phyloP scores from a whole-genome alignment of 2,797 vertebrate species.

The Emys orbicularis region DNA sequence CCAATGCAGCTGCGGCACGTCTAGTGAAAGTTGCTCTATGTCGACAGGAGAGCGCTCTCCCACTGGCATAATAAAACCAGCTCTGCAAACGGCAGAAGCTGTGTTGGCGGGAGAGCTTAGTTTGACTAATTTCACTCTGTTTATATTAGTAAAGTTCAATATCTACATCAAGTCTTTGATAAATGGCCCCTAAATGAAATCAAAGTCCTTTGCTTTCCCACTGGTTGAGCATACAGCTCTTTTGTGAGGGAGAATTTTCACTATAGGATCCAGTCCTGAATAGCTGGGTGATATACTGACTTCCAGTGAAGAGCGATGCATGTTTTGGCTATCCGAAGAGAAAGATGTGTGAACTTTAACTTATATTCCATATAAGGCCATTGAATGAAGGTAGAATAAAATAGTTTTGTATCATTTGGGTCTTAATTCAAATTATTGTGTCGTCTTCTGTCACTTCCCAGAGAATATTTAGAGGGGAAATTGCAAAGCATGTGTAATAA shows the following conservation, averaged over 20 bases:
- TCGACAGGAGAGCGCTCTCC: not conserved
- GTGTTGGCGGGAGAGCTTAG: too few species aligned
- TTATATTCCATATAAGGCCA: not conserved
- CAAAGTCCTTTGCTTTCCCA: not conserved
- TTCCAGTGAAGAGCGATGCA: not conserved
- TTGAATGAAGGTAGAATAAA: not conserved
- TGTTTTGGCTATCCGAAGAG: slow-evolving; percentile 2
- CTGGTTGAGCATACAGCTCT: not conserved
- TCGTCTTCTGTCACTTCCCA: not conserved
- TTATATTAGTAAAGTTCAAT: slow-evolving; percentile 1
- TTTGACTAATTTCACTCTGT: not conserved
- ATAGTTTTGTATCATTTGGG: not conserved
- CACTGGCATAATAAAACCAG: too few species aligned
- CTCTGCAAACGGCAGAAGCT: too few species aligned
- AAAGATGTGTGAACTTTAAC: not conserved
- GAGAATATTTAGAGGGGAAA: not conserved
- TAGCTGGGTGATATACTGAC: not conserved
- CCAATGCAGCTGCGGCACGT: too few species aligned
- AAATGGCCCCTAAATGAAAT: slow-evolving; percentile 4
- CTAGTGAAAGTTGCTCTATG: too few species aligned
- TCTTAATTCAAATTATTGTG: slow-evolving; percentile 22
- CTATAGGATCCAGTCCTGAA: not conserved
- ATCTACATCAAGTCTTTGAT: not conserved
- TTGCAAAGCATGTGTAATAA: not conserved
- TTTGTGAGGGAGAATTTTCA: not conserved